Evolutionary conservation across 2,888 invertebrate genomes (phyloP).

Genomic region (Cheilosia pagana): DNA sequence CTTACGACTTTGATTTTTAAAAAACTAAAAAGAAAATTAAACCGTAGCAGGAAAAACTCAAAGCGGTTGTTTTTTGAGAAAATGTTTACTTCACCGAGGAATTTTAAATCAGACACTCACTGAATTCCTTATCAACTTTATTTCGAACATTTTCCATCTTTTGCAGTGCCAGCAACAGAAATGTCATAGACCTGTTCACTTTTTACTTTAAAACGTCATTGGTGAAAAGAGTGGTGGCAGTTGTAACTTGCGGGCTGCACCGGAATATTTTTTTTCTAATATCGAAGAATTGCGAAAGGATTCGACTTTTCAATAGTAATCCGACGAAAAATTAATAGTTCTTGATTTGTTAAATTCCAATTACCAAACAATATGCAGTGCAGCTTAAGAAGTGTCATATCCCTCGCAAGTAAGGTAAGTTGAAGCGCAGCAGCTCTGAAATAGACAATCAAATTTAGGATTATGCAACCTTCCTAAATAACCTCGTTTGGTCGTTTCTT

Average conservation of each 20-base stretch:
- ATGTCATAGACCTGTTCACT: constrained; percentile 32
- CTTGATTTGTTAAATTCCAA: constrained; percentile 1
- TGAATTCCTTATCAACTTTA: constrained; percentile 12
- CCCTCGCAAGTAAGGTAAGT: constrained; percentile 54
- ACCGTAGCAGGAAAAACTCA: too few species aligned
- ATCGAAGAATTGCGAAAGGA: constrained; percentile 19
- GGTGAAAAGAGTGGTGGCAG: constrained; percentile 36
- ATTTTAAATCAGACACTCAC: neutral
- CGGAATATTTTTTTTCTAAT: constrained; percentile 40
- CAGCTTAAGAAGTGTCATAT: constrained; percentile 45
- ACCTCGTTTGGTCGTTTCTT: constrained; percentile 61
- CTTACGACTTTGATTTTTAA: too few species aligned
- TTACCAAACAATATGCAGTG: constrained; percentile 42
- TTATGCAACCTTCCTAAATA: constrained; percentile 70
- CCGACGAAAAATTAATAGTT: constrained; percentile 17
- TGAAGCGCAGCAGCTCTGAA: neutral
- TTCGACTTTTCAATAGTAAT: constrained; percentile 25
- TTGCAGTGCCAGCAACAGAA: constrained; percentile 21
- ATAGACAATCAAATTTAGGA: constrained; percentile 3
- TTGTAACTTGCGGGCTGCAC: constrained; percentile 44
- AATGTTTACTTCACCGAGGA: neutral
- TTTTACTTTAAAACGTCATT: constrained; percentile 51
- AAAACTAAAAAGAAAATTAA: too few species aligned
- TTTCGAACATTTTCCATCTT: neutral
- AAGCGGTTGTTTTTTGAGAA: too few species aligned